Base-by-base conservation (phyloP, 2,888 invertebrate species). In the Loripinus fragilis region DNA sequence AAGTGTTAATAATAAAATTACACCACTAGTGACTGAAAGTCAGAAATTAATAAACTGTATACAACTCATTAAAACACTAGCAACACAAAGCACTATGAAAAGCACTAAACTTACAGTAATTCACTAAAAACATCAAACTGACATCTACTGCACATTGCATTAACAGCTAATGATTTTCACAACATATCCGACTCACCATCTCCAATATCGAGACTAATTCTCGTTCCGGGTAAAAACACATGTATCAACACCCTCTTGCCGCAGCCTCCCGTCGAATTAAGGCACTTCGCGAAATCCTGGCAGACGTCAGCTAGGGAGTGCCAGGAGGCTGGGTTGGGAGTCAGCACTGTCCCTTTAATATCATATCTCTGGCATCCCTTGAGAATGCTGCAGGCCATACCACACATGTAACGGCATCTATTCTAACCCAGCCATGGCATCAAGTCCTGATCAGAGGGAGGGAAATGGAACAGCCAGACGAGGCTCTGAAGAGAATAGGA, bases 111-210 rank as follows among this genome's bases (percentile, higher is more conserved):
- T 48, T 48, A 20, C 48, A 48, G 7, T 15, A 3, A 5, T 5
- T 3, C 48, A 48, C 7, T 15, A 48, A 5, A 20, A n/a, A 15
- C 48, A 48, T 20, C n/a, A 20, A 20, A 38, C 38, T 38, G 38
- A 38, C 38, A 38, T 5, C 38, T 8, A 23, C 52, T 25, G 12
- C 52, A 52, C 23, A 52, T 15, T 2, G 5, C 23, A 17, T 25
- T 25, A 52, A 25, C 52, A 20, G 8, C 52, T 52, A 12, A 52
- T 23, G 7, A 7, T n/a, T 30, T 48, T 48, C 64, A 35, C 76
- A 66, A 82, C 65, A n/a, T n/a, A n/a, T 68, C 33, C 66, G 41
- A 74, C 83, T 83, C 79, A 83, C 83, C 83, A 83, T 83, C 80
- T 60, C 76, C 75, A 38, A 83, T 76, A 50, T 83, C 83, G 60